Percentiles rank a stretch among this genome's conserved stretches.
These are phyloP conservation scores for Nysson spinosus DNA, from an alignment of 2,888 invertebrate species.

Conservation along the genomic window DNA sequence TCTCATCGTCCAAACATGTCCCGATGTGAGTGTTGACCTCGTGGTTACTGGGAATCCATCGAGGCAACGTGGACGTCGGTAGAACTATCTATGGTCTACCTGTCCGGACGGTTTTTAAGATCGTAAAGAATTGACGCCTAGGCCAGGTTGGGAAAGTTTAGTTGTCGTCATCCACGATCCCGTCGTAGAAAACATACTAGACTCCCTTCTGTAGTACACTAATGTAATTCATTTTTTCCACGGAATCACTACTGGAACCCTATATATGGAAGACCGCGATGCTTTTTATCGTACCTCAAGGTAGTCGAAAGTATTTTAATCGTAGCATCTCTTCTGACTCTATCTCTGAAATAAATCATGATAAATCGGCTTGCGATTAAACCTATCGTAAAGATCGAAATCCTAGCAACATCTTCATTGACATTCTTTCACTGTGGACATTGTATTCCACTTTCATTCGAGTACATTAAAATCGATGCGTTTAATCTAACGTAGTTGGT, in stretches of 20 bases:
- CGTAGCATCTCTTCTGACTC: neutral
- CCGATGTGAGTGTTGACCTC: slow-evolving; percentile 67
- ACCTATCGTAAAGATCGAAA: too few relatives aligned
- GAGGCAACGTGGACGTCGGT: slow-evolving; percentile 56
- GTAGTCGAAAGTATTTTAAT: slow-evolving; percentile 39
- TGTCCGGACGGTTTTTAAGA: slow-evolving; percentile 57
- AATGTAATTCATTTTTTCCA: slow-evolving; percentile 39
- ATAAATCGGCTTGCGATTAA: too few relatives aligned
- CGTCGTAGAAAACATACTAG: slow-evolving; percentile 37
- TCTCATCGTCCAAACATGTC: slow-evolving; percentile 69
- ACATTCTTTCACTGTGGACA: too few relatives aligned
- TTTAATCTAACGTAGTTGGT: too few relatives aligned
- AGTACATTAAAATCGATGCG: too few relatives aligned
- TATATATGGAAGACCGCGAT: slow-evolving; percentile 5
- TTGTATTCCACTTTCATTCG: too few relatives aligned
- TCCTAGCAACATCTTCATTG: too few relatives aligned
- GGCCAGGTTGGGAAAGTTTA: slow-evolving; percentile 56
- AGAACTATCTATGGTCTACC: slow-evolving; percentile 65
- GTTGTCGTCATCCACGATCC: slow-evolving; percentile 41
- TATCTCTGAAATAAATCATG: too few relatives aligned
- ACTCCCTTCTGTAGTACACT: slow-evolving; percentile 43
- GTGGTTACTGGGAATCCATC: slow-evolving; percentile 67
- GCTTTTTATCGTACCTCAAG: slow-evolving; percentile 19
- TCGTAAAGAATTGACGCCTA: slow-evolving; percentile 56
- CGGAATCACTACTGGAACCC: slow-evolving; percentile 6